Percentiles rank a stretch among this genome's conserved stretches.
Conservation (phyloP, 2,113 vertebrate genomes). For the Willisornis vidua region DNA sequence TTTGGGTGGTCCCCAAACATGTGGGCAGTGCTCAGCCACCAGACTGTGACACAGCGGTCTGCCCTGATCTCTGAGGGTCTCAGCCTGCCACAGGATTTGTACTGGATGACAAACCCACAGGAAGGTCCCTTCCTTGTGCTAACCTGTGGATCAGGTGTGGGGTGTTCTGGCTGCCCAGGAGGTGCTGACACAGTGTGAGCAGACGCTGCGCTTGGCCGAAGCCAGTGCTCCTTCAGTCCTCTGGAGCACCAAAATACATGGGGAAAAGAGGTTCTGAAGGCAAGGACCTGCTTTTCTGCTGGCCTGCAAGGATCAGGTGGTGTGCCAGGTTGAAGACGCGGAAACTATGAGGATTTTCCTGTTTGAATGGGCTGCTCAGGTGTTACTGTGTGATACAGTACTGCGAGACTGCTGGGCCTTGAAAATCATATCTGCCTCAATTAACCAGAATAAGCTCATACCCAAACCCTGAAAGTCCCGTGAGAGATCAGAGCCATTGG, state of each 20-base stretch:
- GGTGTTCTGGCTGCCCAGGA: neutral
- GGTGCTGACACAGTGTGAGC: neutral
- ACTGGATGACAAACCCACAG: neutral
- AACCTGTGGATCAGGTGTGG: neutral
- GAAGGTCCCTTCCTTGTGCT: neutral
- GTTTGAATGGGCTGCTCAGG: neutral
- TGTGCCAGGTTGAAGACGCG: neutral
- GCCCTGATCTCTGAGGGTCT: neutral
- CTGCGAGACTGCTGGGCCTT: neutral
- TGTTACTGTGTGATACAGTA: too few relatives aligned
- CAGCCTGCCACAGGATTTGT: neutral
- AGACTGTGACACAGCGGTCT: neutral
- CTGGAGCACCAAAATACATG: neutral
- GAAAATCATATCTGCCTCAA: neutral
- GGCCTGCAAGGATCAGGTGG: neutral
- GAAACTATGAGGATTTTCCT: neutral
- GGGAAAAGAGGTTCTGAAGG: neutral
- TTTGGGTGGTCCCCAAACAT: neutral
- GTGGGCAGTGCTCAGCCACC: neutral
- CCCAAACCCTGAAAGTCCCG: neutral
- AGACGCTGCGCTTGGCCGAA: fast-evolving
- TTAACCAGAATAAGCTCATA: neutral
- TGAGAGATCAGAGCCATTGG: neutral
- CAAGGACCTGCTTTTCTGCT: neutral
- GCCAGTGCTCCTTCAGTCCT: neutral